Base-by-base conservation (phyloP, 2,113 vertebrate genomes). In the Nibea albiflora region DNA sequence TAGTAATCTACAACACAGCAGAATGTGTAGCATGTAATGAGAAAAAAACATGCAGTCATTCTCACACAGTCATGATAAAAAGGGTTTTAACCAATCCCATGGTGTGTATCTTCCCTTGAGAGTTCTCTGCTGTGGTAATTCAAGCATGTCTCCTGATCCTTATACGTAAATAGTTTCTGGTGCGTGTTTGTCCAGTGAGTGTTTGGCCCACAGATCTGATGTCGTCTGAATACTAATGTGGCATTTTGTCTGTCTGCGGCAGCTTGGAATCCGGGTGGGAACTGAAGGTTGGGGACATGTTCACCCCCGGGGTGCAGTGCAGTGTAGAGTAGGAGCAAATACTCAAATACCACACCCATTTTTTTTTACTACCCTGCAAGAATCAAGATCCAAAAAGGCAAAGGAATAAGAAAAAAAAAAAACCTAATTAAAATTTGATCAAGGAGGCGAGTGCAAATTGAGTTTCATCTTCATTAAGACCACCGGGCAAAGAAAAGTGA, bases 171-270 rank as follows among this genome's bases (percentile, higher is more conserved):
- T 66, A 62, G 49, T 47, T 79, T 67, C 54, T 73, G 42, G 15
- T 73, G 16, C 7, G 6, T 35, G 6, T 35, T 88, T 86, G 82
- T 88, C 84, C 88, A 80, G 50, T 49, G 66, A 82, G 61, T 71
- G 68, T 83, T 78, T 81, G 63, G 64, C 74, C 64, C 66, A 74
- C 26, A 73, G 66, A 73, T 86, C 77, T 73, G 68, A 85, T 81
- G 73, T 57, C 11, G 11, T 64, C 54, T 74, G 87, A 89, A 91
- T 92, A 85, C 74, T 82, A 78, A 92, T 90, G 81, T 11, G 28
- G 35, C 56, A 68, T 82, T 67, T 71, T 56, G 67, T 83, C 63
- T 77, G 74, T 77, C 69, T 76, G 61, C 22, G 0, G 64, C 42
- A 72, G 67, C 47, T 60, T 52, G 24, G 46, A 64, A 63, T 42